These are phyloP conservation scores for Copsychus sechellarum DNA, from an alignment of 2,113 vertebrate genomes.

Conservation along the genomic window DNA sequence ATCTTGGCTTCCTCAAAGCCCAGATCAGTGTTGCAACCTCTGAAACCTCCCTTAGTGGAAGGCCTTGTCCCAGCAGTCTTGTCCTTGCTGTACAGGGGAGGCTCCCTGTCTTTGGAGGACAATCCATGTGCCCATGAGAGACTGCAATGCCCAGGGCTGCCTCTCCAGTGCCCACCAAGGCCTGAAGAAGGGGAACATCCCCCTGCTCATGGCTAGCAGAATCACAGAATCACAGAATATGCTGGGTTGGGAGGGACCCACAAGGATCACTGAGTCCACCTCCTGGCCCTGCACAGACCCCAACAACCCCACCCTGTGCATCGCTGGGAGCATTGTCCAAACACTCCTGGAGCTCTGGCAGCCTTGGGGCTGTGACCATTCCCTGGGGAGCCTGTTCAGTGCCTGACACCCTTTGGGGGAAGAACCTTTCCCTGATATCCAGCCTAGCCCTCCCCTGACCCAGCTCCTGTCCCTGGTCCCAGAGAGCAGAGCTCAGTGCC, in stretches of 20 bases:
- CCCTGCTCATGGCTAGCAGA: neutral
- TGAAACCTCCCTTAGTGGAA: neutral
- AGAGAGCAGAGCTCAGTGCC: too few species aligned
- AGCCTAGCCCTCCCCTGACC: too few species aligned
- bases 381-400: too few species aligned
- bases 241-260: neutral
- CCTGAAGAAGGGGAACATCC: rapidly evolving
- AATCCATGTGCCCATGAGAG: rapidly evolving
- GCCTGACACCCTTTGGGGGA: too few species aligned
- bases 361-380: neutral
- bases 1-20: neutral
- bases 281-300: neutral
- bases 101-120: neutral
- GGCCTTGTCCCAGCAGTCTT: neutral
- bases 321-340: neutral
- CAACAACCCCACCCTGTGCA: neutral
- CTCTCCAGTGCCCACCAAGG: rapidly evolving
- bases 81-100: rapidly evolving
- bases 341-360: neutral
- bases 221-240: neutral
- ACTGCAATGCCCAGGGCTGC: neutral
- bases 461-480: too few species aligned
- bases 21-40: neutral
- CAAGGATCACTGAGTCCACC: rapidly evolving
- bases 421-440: too few species aligned